A percentile compares a stretch with the other conserved stretches of the same genome.
These are phyloP conservation scores for Ichneumon xanthorius DNA, from an alignment of 2,888 invertebrate species.

Conservation along the genomic window DNA sequence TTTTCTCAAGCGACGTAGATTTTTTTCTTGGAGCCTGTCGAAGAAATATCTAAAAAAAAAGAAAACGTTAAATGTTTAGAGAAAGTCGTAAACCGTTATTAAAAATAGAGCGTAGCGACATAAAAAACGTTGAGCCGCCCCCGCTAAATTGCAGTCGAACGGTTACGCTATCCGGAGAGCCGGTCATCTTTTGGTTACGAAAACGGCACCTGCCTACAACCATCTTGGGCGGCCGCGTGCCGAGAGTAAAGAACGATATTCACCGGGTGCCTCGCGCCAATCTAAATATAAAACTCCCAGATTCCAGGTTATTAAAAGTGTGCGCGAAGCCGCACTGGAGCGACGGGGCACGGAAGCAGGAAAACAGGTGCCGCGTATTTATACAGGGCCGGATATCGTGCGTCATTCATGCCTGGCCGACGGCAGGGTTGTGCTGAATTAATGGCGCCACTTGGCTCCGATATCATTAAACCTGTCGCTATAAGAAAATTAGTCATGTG, in stretches of 20 bases:
- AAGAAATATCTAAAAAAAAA: not conserved
- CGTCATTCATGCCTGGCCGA: slow-evolving; percentile 66
- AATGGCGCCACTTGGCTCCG: slow-evolving; percentile 73
- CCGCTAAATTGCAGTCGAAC: not conserved
- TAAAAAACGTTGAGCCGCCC: not conserved
- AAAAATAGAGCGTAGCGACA: slow-evolving; percentile 1
- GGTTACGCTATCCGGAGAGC: not conserved
- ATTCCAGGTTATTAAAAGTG: slow-evolving; percentile 84
- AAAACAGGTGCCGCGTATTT: slow-evolving; percentile 83
- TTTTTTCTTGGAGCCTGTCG: not conserved
- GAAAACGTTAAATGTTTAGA: not conserved
- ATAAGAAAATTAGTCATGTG: slow-evolving; percentile 72
- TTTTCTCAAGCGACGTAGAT: not conserved
- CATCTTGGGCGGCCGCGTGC: slow-evolving; percentile 35
- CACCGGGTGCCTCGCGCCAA: slow-evolving; percentile 42
- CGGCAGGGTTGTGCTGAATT: slow-evolving; percentile 49
- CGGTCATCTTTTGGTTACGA: slow-evolving; percentile 12
- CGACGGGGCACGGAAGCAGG: slow-evolving; percentile 67
- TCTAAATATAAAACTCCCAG: slow-evolving; percentile 82
- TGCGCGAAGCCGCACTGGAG: slow-evolving; percentile 76
- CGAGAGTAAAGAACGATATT: slow-evolving; percentile 54
- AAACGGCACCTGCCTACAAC: slow-evolving; percentile 40
- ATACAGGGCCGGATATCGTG: slow-evolving; percentile 70
- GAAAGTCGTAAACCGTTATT: not conserved
- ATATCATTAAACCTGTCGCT: slow-evolving; percentile 71